Conservation (phyloP, 1,140 invertebrate genomes). For the Physella acuta region DNA sequence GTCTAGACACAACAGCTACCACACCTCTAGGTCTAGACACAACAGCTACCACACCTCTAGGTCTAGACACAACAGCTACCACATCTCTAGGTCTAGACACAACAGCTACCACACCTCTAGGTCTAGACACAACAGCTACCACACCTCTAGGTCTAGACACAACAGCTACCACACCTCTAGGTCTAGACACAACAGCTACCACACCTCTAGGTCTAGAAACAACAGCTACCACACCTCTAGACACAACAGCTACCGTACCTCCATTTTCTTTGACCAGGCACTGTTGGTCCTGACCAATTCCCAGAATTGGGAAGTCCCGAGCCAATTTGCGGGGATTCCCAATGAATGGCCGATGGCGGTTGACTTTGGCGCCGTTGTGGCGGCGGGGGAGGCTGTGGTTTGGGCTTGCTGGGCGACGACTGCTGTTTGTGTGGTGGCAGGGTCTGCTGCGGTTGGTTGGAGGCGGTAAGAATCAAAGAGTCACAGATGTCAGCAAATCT, state of each 20-base stretch:
- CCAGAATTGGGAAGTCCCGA: background rate
- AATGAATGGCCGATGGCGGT: background rate
- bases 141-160: too few relatives aligned
- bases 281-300: background rate
- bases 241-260: constrained; percentile 8
- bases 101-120: too few relatives aligned
- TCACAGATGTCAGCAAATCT: constrained; percentile 9
- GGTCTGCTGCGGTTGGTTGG: background rate
- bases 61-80: too few relatives aligned
- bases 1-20: too few relatives aligned
- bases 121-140: too few relatives aligned
- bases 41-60: too few relatives aligned
- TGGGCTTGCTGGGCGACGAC: background rate
- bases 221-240: too few relatives aligned
- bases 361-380: constrained; percentile 13
- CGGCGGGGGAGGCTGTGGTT: background rate
- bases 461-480: constrained; percentile 5
- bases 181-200: too few relatives aligned
- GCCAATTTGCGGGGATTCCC: background rate
- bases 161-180: too few relatives aligned
- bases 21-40: too few relatives aligned
- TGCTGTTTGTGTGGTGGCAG: background rate
- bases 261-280: background rate
- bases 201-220: too few relatives aligned
- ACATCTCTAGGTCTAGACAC: too few relatives aligned